Percentiles rank a stretch among this genome's conserved stretches.
Conservation (phyloP, 1,140 invertebrate genomes). For the Drosophila ercepeae region DNA sequence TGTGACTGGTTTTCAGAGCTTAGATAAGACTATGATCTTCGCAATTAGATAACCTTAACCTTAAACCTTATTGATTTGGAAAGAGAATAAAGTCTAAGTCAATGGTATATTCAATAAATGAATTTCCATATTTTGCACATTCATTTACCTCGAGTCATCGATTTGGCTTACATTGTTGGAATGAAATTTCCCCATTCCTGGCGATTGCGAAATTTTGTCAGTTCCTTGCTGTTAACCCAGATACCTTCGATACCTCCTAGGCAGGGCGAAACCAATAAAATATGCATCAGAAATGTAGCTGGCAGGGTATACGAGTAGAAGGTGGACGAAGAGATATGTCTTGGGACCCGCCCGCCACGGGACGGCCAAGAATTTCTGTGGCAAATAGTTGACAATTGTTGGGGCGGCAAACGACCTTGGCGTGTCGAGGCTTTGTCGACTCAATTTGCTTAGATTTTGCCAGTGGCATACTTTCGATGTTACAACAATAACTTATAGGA, state of each 20-base stretch:
- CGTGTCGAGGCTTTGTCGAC: constrained; percentile 29
- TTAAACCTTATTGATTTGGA: too few species aligned
- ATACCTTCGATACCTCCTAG: constrained; percentile 8
- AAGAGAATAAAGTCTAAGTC: not conserved
- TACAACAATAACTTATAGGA: constrained; percentile 34
- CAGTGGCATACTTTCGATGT: constrained; percentile 40
- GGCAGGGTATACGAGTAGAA: too few species aligned
- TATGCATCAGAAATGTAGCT: constrained; percentile 24
- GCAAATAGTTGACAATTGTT: constrained; percentile 72
- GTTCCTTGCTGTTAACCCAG: constrained; percentile 38
- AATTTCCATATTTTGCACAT: constrained; percentile 35
- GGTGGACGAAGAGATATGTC: not conserved
- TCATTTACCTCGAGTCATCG: constrained; percentile 16
- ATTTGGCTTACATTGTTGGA: constrained; percentile 10
- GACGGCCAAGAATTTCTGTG: constrained; percentile 52
- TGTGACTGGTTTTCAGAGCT: too few species aligned
- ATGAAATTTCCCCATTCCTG: constrained; percentile 20
- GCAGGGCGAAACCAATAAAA: constrained; percentile 8
- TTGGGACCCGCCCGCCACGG: too few species aligned
- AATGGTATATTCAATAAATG: not conserved
- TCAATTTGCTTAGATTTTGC: constrained; percentile 41
- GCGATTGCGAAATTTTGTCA: constrained; percentile 39
- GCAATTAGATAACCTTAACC: too few species aligned
- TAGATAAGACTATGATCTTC: too few species aligned
- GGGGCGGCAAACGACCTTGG: constrained; percentile 55